Conservation (phyloP, 2,797 vertebrate species). For the Enteromius thamalakanensis region DNA sequence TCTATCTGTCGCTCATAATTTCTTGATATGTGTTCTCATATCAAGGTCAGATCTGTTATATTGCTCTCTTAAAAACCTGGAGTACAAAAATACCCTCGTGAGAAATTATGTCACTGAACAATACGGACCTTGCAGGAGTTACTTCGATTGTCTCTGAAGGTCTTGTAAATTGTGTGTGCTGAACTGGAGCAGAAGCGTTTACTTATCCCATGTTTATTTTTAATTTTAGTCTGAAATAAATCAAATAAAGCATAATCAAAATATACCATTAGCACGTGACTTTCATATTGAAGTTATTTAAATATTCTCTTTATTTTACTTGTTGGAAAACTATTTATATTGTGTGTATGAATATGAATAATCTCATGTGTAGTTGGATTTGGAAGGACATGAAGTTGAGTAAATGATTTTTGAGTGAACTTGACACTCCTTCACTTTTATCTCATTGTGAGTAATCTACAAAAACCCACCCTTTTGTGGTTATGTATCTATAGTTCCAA, state of each 20-base stretch:
- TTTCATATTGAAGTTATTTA: too few relatives aligned
- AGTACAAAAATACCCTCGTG: background rate
- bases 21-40: slow-evolving; percentile 1
- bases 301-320: background rate
- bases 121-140: background rate
- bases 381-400: background rate
- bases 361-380: background rate
- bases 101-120: background rate
- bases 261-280: background rate
- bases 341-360: background rate
- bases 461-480: background rate
- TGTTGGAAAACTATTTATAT: background rate
- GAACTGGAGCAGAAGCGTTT: background rate
- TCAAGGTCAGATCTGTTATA: slow-evolving; percentile 39
- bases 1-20: slow-evolving; percentile 2
- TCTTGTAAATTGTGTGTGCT: background rate
- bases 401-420: background rate
- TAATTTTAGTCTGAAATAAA: background rate
- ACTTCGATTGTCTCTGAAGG: background rate
- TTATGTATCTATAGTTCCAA: too few relatives aligned
- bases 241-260: background rate
- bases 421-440: background rate
- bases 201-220: background rate
- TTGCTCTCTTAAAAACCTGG: slow-evolving; percentile 17
- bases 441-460: background rate